phyloP scores from a whole-genome alignment of 2,888 invertebrate species.

The Eumacrocentrus americanus region DNA sequence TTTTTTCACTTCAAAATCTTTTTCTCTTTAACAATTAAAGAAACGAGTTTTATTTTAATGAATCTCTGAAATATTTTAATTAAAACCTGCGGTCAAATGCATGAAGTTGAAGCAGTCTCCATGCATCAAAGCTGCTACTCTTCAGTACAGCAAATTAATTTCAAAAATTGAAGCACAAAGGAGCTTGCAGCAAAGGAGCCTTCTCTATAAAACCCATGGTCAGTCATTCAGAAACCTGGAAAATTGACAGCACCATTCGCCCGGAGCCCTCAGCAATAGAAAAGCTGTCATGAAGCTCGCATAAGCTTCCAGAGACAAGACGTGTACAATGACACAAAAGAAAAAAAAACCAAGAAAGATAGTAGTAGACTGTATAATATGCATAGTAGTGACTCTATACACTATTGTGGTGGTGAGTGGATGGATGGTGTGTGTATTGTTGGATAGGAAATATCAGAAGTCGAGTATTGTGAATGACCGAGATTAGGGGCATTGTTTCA shows the following conservation, averaged over 20 bases:
- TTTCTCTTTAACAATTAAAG: not conserved
- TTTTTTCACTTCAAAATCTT: not conserved
- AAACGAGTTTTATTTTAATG: too few species aligned
- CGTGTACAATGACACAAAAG: not conserved
- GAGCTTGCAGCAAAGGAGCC: not conserved
- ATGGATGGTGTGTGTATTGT: slow-evolving; percentile 9
- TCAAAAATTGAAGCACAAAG: not conserved
- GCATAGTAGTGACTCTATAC: not conserved
- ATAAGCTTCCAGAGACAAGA: too few species aligned
- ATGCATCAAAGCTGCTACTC: too few species aligned
- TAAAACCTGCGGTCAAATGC: too few species aligned
- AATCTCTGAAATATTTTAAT: too few species aligned
- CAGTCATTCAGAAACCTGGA: not conserved
- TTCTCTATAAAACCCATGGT: not conserved
- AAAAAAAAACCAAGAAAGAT: not conserved
- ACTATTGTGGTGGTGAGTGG: slow-evolving; percentile 12
- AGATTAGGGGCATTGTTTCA: slow-evolving; percentile 36
- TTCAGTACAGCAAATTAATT: too few species aligned
- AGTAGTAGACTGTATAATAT: too few species aligned
- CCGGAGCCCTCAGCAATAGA: not conserved
- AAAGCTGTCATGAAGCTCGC: not conserved
- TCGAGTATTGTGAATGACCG: slow-evolving; percentile 33
- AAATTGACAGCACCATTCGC: not conserved
- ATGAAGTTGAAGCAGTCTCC: too few species aligned
- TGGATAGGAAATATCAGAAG: slow-evolving; percentile 20